Percentiles rank a stretch among this genome's conserved stretches.
These are phyloP conservation scores for Lampropteryx suffumata DNA, from an alignment of 2,888 invertebrate genomes.

Conservation along the genomic window DNA sequence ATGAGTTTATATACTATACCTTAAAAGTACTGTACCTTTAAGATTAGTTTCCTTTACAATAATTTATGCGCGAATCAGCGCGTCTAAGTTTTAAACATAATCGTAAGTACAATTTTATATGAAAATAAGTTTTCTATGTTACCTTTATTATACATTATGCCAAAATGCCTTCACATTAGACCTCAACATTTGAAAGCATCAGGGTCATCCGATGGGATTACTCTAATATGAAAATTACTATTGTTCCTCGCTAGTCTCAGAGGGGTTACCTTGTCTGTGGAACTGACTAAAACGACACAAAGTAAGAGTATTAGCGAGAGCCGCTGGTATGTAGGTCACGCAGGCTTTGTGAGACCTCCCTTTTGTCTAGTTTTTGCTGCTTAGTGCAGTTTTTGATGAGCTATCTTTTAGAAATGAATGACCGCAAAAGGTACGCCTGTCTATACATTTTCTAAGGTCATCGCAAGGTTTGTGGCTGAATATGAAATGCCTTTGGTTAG, in stretches of 20 bases:
- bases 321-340: constrained; percentile 60
- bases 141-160: too few relatives aligned
- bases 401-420: constrained; percentile 52
- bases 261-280: constrained; percentile 37
- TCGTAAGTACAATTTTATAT: too few relatives aligned
- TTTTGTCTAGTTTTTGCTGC: constrained; percentile 66
- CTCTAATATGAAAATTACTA: constrained; percentile 2
- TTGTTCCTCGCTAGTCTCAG: constrained; percentile 26
- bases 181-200: not conserved
- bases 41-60: too few relatives aligned
- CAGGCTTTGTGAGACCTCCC: constrained; percentile 58
- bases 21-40: too few relatives aligned
- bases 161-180: too few relatives aligned
- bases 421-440: constrained; percentile 45
- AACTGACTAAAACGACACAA: constrained; percentile 51
- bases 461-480: constrained; percentile 36
- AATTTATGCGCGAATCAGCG: too few relatives aligned
- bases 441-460: constrained; percentile 42
- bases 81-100: too few relatives aligned
- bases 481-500: constrained; percentile 16
- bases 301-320: constrained; percentile 61
- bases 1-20: too few relatives aligned
- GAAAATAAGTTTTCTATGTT: too few relatives aligned
- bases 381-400: constrained; percentile 44
- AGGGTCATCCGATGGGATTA: not conserved